Evolutionary conservation across 1,140 invertebrate genomes (phyloP).

Genomic region (Drosophila bocqueti): DNA sequence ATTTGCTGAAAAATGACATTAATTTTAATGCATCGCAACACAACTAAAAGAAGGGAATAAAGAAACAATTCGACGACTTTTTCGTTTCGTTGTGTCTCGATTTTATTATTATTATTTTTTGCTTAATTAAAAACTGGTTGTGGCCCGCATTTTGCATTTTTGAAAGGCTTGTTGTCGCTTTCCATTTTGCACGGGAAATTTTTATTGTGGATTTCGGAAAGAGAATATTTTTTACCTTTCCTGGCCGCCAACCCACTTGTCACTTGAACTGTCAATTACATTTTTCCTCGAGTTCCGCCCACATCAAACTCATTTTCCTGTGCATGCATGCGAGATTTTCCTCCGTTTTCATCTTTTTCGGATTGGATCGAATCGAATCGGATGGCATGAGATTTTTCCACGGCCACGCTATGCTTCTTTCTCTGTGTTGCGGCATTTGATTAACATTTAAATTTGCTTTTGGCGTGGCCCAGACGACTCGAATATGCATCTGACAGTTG

Average conservation of each 20-base stretch:
- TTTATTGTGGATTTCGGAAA: conserved; percentile 40
- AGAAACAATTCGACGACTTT: conserved; percentile 17
- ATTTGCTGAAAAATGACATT: conserved; percentile 45
- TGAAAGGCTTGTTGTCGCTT: conserved; percentile 18
- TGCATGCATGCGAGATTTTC: conserved; percentile 78
- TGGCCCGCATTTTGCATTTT: conserved; percentile 43
- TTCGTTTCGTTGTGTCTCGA: not conserved
- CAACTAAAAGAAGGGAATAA: conserved; percentile 2
- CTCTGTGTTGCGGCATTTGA: conserved; percentile 63
- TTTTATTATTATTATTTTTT: conserved; percentile 15
- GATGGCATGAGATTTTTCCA: conserved; percentile 4
- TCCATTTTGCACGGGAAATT: conserved; percentile 9
- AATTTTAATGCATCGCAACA: conserved; percentile 52
- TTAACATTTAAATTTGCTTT: conserved; percentile 81
- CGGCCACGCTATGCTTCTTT: conserved; percentile 15
- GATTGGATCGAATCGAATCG: conserved; percentile 3
- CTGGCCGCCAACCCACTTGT: conserved; percentile 43
- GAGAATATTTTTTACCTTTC: conserved; percentile 54
- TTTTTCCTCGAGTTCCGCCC: conserved; percentile 45
- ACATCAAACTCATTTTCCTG: conserved; percentile 80
- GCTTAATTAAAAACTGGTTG: conserved; percentile 56
- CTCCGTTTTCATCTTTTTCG: conserved; percentile 55
- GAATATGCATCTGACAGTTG: conserved; percentile 75
- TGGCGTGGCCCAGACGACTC: conserved; percentile 46
- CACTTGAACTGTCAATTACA: conserved; percentile 79